Evolutionary conservation across 92 coral and sea anemone species (phyloP), one percentile per base, ranked within the genome.

Genomic region (Pocillopora meandrina): DNA sequence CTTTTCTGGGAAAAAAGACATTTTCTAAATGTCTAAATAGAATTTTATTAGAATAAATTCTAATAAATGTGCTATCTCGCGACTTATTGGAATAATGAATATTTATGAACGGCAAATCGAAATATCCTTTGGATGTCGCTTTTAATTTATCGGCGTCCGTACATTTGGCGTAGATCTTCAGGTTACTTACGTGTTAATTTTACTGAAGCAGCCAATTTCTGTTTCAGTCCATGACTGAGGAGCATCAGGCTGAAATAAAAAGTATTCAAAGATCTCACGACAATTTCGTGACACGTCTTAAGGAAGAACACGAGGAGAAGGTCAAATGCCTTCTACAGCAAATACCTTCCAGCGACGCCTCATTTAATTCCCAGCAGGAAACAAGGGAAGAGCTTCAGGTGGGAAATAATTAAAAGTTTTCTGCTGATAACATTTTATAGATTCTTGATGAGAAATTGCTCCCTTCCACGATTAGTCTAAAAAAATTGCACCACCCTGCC

Each of bases 261-360:
- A 75, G 26, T 11, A 35, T 92, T 0, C 78, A 79, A 9, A 75
- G 71, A 12, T 79, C 92, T 13, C 90, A 95, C 12, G 93, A 90
- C 63, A 76, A 86, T 34, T 77, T 79, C 19, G 76, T 79, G 36
- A 87, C 88, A 0, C 42, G 73, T 1, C 77, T 89, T 10, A 89
- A 84, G 72, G 90, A 91, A 31, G 82, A 92, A 47, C 93, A 93
- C 62, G 95, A 95, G 80, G 98, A 95, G 64, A 93, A 91, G 87
- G 86, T 83, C 74, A 71, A 83, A 1, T 83, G 72, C 74, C 79
- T 83, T 12, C 86, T 83, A 33, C 79, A 74, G 34, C 86, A 83
- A 56, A 83, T 83, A 49, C 73, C 86, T 21, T 61, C 86, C 0
- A 9, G 12, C 7, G 73, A 83, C 15, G 52, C 52, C 52, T 42